Base-by-base conservation (phyloP, 2,113 vertebrate genomes). In the Petroica traversi region DNA sequence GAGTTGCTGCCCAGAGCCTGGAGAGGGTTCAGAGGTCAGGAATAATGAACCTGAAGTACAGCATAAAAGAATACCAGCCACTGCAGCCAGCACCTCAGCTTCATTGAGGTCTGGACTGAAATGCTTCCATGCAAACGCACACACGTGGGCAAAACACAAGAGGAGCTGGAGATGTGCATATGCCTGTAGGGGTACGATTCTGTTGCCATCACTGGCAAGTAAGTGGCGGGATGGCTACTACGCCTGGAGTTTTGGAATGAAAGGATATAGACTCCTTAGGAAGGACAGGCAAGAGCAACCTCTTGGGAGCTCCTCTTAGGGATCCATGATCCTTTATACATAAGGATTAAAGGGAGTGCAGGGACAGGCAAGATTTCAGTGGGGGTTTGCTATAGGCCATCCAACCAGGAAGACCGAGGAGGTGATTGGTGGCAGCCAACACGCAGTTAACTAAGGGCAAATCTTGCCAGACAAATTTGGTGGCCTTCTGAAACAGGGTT, bases 341-440 rank as follows among this genome's bases (percentile, higher is more conserved):
- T 17, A 62, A 40, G n/a, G 28, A 24, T 46, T 54, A 61, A 38
- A 62, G 55, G n/a, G 13, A n/a, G 16, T 29, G 24, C 55, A 54
- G 12, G n/a, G n/a, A 54, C 46, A 54, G 28, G n/a, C 28, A 28
- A 45, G 19, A 28, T 69, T 33, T 45, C 7, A 61, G 63, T 29
- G 46, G 14, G 11, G 12, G 19, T 29, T 40, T 69, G 84, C 46
- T 61, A n/a, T 8, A 24, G 55, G 46, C n/a, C 23, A 52, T 17
- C 36, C 33, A 69, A n/a, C 5, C 28, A 68, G 19, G n/a, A 77
- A 54, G 13, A 38, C 19, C 0, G 0, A 61, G 23, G 38, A 61
- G 54, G n/a, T 69, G 40, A 38, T 0, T 46, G 24, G 63, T 24
- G 28, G 54, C 28, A 54, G 40, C 15, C n/a, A 52, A 46, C 29